Evolutionary conservation across 2,113 vertebrate genomes (phyloP).

Genomic region (Cisticola juncidis): DNA sequence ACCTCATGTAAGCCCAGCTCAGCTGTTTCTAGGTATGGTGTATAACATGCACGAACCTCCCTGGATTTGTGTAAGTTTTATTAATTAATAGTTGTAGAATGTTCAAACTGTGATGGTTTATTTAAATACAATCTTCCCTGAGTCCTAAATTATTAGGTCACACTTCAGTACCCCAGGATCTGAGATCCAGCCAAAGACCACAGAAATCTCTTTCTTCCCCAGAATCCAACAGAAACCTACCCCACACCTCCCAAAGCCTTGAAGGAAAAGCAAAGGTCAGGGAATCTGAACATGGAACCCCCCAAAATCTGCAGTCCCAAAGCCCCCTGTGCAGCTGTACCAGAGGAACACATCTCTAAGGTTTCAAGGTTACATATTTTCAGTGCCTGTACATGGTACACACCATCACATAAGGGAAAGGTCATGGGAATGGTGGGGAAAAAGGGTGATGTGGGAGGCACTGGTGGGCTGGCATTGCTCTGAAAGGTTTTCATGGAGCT

Average conservation of each 20-base stretch:
- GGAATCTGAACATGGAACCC: background rate
- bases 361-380: background rate
- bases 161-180: constrained; percentile 44
- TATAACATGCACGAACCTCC: background rate
- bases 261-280: background rate
- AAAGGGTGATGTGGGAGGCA: background rate
- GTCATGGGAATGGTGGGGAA: background rate
- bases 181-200: constrained; percentile 57
- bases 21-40: constrained; percentile 47
- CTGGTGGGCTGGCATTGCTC: background rate
- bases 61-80: constrained; percentile 43
- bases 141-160: constrained; percentile 50
- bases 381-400: background rate
- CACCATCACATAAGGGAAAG: background rate
- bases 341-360: background rate
- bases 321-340: background rate
- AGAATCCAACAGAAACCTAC: constrained; percentile 4
- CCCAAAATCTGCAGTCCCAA: background rate
- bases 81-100: constrained; percentile 43
- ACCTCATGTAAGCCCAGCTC: constrained; percentile 28
- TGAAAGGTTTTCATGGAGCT: background rate
- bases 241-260: background rate
- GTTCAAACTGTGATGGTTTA: constrained; percentile 46
- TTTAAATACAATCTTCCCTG: constrained; percentile 45
- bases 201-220: constrained; percentile 32